phyloP scores from a whole-genome alignment of 2,797 vertebrate genomes.

The Australoheros facetus region DNA sequence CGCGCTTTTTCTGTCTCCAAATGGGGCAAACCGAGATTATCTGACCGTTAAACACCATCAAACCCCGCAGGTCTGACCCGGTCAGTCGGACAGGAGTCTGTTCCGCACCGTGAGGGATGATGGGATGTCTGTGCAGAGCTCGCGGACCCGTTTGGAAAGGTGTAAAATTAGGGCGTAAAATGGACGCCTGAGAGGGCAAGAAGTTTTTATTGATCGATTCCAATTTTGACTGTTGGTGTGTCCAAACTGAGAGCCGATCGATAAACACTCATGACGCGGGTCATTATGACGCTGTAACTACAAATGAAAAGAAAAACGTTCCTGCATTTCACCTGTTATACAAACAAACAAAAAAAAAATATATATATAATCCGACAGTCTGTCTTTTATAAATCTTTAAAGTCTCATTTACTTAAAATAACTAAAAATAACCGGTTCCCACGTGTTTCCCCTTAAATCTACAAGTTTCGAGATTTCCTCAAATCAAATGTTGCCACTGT shows the following conservation, averaged over 20 bases:
- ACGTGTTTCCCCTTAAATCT: not conserved
- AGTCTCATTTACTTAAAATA: not conserved
- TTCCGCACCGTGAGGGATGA: not conserved
- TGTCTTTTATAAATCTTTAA: not conserved
- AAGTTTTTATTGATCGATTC: not conserved
- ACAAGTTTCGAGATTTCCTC: not conserved
- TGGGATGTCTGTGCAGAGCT: not conserved
- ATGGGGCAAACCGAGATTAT: constrained; percentile 71
- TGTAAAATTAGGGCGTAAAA: not conserved
- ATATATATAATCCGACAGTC: not conserved
- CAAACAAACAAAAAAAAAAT: too few relatives aligned
- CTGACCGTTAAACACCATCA: constrained; percentile 49
- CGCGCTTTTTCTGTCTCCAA: constrained; percentile 57
- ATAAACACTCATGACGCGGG: not conserved
- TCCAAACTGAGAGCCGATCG: not conserved
- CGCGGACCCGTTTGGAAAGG: not conserved
- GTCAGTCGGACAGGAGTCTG: constrained; percentile 8
- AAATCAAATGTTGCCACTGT: not conserved
- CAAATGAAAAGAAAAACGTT: too few relatives aligned
- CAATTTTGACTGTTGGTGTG: not conserved
- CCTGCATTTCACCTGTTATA: too few relatives aligned
- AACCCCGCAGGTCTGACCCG: constrained; percentile 45
- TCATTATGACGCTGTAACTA: not conserved
- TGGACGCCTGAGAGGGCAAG: not conserved
- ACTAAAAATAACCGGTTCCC: not conserved